phyloP scores from a whole-genome alignment of 2,113 vertebrate species.

The Ardeotis arabs region DNA sequence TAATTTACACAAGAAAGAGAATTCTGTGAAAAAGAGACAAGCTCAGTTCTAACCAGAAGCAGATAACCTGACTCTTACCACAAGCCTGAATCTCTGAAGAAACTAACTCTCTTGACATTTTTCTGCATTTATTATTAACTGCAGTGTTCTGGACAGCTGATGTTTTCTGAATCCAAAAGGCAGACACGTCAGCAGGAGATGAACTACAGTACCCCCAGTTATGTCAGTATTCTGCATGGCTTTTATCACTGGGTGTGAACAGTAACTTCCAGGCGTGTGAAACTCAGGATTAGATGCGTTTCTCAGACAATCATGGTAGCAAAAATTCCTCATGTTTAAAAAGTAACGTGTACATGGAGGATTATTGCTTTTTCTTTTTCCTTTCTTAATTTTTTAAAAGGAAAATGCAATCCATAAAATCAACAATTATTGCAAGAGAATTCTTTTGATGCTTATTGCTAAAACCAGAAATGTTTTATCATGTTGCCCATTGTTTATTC shows the following conservation, averaged over 20 bases:
- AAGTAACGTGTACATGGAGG: background rate
- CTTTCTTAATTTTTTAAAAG: no score
- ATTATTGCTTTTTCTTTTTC: background rate
- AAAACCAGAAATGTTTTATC: background rate
- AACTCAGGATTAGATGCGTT: conserved; percentile 23
- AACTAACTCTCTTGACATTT: background rate
- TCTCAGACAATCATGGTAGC: background rate
- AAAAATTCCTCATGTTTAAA: background rate
- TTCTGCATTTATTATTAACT: conserved; percentile 13
- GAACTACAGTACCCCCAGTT: conserved; percentile 72
- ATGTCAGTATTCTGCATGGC: conserved; percentile 65
- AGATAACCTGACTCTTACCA: background rate
- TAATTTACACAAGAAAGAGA: background rate
- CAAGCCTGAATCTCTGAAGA: background rate
- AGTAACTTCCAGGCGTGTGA: conserved; percentile 46
- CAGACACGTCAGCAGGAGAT: conserved; percentile 42
- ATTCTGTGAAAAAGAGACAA: background rate
- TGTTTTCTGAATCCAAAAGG: conserved; percentile 28
- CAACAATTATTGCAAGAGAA: background rate
- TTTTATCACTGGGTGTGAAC: conserved; percentile 72
- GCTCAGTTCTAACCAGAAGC: background rate
- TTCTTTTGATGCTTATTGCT: background rate
- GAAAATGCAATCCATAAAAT: background rate
- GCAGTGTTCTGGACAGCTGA: conserved; percentile 18
- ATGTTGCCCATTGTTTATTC: background rate